Evolutionary conservation across 37 sponge, comb jelly and placozoan species (phyloP).

Genomic region (Beroe forskalii): DNA sequence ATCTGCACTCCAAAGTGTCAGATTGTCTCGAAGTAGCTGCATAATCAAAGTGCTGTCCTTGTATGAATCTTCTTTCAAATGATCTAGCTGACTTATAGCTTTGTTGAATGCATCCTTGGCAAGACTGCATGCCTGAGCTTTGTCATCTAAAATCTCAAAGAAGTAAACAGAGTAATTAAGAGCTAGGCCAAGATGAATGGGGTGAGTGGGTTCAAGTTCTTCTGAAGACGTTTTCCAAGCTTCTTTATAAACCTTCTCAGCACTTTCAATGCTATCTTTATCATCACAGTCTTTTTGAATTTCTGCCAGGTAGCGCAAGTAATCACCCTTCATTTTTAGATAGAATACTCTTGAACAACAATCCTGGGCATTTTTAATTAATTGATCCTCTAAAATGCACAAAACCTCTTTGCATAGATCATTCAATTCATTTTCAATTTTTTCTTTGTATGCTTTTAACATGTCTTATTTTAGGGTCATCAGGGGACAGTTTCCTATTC

Average conservation of each 20-base stretch:
- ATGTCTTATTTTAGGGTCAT: conserved; percentile 56
- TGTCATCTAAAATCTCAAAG: conserved; percentile 85
- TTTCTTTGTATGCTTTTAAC: conserved; percentile 75
- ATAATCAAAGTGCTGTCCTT: conserved; percentile 95
- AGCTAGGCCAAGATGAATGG: conserved; percentile 90
- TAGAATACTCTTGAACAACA: conserved; percentile 82
- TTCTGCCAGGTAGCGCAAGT: conserved; percentile 91
- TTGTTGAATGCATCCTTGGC: conserved; percentile 93
- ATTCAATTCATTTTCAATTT: conserved; percentile 76
- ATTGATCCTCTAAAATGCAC: conserved; percentile 69
- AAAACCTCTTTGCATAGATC: conserved; percentile 83
- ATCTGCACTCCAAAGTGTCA: conserved; percentile 75
- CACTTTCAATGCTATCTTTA: conserved; percentile 68
- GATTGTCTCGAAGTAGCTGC: conserved; percentile 93
- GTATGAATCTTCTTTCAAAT: conserved; percentile 83
- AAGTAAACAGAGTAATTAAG: conserved; percentile 97
- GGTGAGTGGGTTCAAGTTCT: conserved; percentile 78
- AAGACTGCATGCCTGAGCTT: conserved; percentile 77
- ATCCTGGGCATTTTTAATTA: conserved; percentile 62
- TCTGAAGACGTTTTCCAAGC: conserved; percentile 70
- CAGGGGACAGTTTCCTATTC: conserved; percentile 18
- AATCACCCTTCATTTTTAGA: conserved; percentile 97
- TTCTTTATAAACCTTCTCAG: conserved; percentile 74
- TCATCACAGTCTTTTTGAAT: conserved; percentile 69
- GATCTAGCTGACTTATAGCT: conserved; percentile 86